Conservation (phyloP, 2,888 invertebrate genomes). For the Pollenia labialis region DNA sequence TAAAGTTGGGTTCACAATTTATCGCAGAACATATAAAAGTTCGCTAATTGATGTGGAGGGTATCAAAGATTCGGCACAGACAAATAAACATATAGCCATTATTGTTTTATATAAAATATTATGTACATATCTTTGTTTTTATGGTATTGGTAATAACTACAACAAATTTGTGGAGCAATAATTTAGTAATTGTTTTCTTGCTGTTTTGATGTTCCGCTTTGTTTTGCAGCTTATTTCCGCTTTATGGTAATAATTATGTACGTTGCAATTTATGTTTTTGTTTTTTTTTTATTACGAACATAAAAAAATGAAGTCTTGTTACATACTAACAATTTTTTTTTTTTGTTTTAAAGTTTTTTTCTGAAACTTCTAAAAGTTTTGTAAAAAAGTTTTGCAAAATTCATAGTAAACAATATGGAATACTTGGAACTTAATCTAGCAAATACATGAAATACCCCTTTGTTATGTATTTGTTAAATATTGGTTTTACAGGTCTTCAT, state of each 20-base stretch:
- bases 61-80: too few relatives aligned
- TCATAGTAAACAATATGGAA: too few relatives aligned
- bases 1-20: too few relatives aligned
- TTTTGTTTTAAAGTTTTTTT: neutral
- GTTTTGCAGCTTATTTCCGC: conserved; percentile 44
- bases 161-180: conserved; percentile 37
- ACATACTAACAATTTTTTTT: conserved; percentile 12
- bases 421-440: too few relatives aligned
- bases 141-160: neutral
- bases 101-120: neutral
- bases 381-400: neutral
- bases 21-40: too few relatives aligned
- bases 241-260: conserved; percentile 57
- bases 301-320: neutral
- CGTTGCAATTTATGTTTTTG: conserved; percentile 44
- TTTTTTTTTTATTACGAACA: conserved; percentile 31
- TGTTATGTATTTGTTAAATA: too few relatives aligned
- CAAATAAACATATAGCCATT: neutral
- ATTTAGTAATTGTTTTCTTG: conserved; percentile 36
- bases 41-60: too few relatives aligned
- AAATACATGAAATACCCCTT: too few relatives aligned
- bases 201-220: conserved; percentile 36
- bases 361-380: neutral
- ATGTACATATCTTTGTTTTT: neutral
- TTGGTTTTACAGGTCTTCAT: too few relatives aligned